Conservation (phyloP, 2,888 invertebrate species). For the Diachrysia chrysitis region DNA sequence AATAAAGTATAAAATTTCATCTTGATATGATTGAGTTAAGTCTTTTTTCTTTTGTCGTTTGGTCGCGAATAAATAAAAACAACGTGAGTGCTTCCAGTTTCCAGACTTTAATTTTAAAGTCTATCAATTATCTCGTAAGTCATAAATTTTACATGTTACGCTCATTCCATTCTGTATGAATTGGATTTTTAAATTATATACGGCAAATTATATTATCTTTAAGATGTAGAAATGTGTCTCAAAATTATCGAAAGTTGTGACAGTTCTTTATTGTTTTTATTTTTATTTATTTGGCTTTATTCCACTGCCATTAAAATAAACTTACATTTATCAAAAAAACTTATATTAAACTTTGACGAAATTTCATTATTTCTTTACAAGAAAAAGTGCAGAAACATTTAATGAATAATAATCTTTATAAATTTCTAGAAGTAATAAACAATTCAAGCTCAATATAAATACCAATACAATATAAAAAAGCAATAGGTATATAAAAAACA, state of each 20-base stretch:
- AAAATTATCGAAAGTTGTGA: neutral
- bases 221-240: neutral
- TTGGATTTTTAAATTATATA: slow-evolving; percentile 19
- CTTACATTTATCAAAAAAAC: too few relatives aligned
- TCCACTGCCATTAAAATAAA: neutral
- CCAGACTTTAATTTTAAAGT: slow-evolving; percentile 28
- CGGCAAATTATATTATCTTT: slow-evolving; percentile 15
- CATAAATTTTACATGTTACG: slow-evolving; percentile 21
- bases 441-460: neutral
- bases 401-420: too few relatives aligned
- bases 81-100: neutral
- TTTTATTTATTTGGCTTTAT: neutral
- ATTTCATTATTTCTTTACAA: neutral
- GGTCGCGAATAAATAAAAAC: too few relatives aligned
- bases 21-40: too few relatives aligned
- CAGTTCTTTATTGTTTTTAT: neutral
- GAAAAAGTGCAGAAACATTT: neutral
- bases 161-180: slow-evolving; percentile 15
- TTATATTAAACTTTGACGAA: neutral
- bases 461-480: neutral
- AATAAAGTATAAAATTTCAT: too few relatives aligned
- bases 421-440: neutral
- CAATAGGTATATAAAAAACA: too few relatives aligned
- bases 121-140: slow-evolving; percentile 39
- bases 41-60: too few relatives aligned